Base-by-base conservation (phyloP, 2,888 invertebrate genomes). In the Acronicta psi region DNA sequence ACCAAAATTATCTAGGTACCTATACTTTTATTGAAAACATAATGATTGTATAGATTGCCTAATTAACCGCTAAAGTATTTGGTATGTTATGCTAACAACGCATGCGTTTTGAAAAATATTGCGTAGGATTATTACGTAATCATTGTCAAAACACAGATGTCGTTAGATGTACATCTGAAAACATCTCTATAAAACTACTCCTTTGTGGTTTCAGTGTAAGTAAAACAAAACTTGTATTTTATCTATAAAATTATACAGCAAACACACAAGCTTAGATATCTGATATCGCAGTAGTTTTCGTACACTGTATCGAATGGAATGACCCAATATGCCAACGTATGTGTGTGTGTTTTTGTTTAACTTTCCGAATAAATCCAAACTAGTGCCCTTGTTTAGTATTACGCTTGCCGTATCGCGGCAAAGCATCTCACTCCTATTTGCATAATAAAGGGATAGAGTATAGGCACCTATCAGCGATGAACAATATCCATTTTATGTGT, bases 391-490 rank as follows among this genome's bases (percentile, higher is more conserved):
- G 52, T 73, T 65, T 37, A 34, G 40, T 65, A 59, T 65, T 52
- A 52, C 34, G 23, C 29, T 47, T 49, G 18, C 38, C 41, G 44
- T 65, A 74, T 76, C 74, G 60, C 34, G 45, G 25, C 56, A 29
- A 56, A 54, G 52, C 58, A 74, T 74, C 77, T 74, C 63, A 61
- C 54, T 50, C 20, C 45, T 53, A 73, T 74, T 74, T 76, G 71
- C 74, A 74, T 74, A 73, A 66, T 74, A 76, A 73, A 76, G 60
- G 77, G 70, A 76, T 65, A 41, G 58, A 56, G 56, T 66, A 73
- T 69, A 60, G 70, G 44, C 51, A 76, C 65, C 73, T 73, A 76
- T 73, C 77, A 73, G 41, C 69, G 60, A 51, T 59, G 64, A 73
- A 75, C 75, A 75, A 69, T 65, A 73, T 59, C 53, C 70, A 69